Conservation (phyloP, 2,888 invertebrate species). For the Anoplius nigerrimus region DNA sequence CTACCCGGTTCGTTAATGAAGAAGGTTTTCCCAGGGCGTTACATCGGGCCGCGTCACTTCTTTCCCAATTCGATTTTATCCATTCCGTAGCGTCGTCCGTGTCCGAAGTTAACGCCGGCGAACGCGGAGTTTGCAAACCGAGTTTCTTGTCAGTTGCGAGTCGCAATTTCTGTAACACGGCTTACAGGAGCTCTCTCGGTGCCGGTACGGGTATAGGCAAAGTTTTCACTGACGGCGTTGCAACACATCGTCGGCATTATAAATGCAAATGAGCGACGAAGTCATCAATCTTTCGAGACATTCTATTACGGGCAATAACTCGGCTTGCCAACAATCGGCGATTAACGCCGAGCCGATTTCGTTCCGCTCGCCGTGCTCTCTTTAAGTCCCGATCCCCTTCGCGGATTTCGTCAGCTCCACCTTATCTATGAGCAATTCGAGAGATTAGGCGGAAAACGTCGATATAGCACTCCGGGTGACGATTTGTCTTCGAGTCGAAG, state of each 20-base stretch:
- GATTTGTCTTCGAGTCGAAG: too few relatives aligned
- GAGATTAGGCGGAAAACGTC: too few relatives aligned
- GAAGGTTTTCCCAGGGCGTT: neutral
- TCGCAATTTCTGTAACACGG: slow-evolving; percentile 43
- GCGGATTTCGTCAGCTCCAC: neutral
- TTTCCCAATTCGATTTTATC: slow-evolving; percentile 43
- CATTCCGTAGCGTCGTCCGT: slow-evolving; percentile 26
- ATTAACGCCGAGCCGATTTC: neutral
- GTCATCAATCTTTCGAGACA: too few relatives aligned
- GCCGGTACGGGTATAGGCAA: neutral
- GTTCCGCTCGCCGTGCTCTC: neutral
- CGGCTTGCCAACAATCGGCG: too few relatives aligned
- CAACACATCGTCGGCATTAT: too few relatives aligned
- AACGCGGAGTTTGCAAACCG: slow-evolving; percentile 46
- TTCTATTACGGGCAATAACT: too few relatives aligned
- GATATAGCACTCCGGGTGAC: too few relatives aligned
- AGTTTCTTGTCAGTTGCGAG: slow-evolving; percentile 34
- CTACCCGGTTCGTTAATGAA: neutral
- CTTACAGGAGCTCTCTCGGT: slow-evolving; percentile 27
- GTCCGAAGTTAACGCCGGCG: slow-evolving; percentile 42
- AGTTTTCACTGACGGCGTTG: too few relatives aligned
- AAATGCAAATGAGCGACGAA: too few relatives aligned
- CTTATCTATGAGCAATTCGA: neutral
- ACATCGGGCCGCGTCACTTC: slow-evolving; percentile 17
- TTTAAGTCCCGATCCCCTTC: neutral